These are phyloP conservation scores for Apantesis nais DNA, from an alignment of 2,888 invertebrate species.

Conservation along the genomic window DNA sequence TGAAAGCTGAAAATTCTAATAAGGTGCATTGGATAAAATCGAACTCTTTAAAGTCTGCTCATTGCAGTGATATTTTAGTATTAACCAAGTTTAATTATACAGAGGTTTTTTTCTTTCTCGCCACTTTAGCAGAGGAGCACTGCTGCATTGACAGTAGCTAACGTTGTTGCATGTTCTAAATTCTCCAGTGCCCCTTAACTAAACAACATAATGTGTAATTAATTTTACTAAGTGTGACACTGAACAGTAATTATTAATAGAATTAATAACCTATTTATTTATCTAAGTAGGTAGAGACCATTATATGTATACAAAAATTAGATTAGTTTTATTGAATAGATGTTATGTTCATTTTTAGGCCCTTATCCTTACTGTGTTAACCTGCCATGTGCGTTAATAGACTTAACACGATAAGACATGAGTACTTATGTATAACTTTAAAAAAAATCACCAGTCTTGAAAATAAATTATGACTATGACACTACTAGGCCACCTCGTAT, in stretches of 20 bases:
- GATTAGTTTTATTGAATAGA: neutral
- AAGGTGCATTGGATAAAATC: slow-evolving; percentile 3
- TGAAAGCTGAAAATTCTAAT: slow-evolving; percentile 42
- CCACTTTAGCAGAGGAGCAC: neutral
- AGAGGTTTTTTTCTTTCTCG: neutral
- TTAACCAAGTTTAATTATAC: neutral
- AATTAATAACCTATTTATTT: slow-evolving; percentile 17
- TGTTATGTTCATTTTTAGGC: neutral
- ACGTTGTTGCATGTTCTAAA: neutral
- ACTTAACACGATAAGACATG: neutral
- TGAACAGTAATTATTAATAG: slow-evolving; percentile 22
- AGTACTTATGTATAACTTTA: too few species aligned
- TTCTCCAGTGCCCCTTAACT: neutral
- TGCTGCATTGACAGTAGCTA: neutral
- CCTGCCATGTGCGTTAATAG: neutral
- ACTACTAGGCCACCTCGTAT: too few species aligned
- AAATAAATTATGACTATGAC: too few species aligned
- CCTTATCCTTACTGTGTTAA: neutral
- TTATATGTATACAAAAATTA: slow-evolving; percentile 5
- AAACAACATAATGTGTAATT: neutral
- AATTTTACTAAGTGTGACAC: slow-evolving; percentile 20
- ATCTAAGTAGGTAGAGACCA: slow-evolving; percentile 29
- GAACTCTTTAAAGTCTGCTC: neutral
- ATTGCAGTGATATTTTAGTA: neutral
- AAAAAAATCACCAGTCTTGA: too few species aligned